Conservation (phyloP, 2,797 vertebrate species). For the Menidia menidia region DNA sequence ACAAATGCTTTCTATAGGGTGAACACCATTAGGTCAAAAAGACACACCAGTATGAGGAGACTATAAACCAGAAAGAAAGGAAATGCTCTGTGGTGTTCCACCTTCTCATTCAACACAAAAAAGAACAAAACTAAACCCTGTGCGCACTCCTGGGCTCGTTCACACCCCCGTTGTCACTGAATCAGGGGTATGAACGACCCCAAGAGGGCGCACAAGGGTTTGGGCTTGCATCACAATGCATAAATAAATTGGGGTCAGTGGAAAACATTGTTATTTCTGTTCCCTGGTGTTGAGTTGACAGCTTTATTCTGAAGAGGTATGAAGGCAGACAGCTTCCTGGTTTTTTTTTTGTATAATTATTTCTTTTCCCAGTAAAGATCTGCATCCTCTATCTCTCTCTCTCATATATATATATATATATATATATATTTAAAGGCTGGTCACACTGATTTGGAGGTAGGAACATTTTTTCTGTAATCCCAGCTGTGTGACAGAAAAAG, state of each 20-base stretch:
- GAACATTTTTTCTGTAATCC: background rate
- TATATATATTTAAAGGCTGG: background rate
- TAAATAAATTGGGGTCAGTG: background rate
- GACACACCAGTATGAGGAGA: too few relatives aligned
- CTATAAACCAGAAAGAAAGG: too few relatives aligned
- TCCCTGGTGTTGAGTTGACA: background rate
- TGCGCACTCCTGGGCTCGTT: too few relatives aligned
- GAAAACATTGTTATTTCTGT: background rate
- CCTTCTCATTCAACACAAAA: too few relatives aligned
- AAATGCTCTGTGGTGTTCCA: too few relatives aligned
- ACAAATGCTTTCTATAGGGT: too few relatives aligned
- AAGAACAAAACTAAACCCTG: too few relatives aligned
- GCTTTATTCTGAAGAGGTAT: background rate
- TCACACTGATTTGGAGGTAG: conserved; percentile 7
- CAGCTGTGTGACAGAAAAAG: conserved; percentile 2
- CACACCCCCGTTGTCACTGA: too few relatives aligned
- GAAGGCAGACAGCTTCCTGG: background rate
- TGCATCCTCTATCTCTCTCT: conserved; percentile 10
- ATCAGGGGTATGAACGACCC: too few relatives aligned
- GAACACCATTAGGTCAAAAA: too few relatives aligned
- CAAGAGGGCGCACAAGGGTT: too few relatives aligned
- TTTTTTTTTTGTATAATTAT: background rate
- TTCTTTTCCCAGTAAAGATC: conserved; percentile 13
- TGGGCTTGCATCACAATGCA: background rate
- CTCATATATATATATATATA: background rate